Percentiles rank a stretch among this genome's conserved stretches.
phyloP scores from a whole-genome alignment of 2,113 vertebrate species.

The Triplophysa dalaica region DNA sequence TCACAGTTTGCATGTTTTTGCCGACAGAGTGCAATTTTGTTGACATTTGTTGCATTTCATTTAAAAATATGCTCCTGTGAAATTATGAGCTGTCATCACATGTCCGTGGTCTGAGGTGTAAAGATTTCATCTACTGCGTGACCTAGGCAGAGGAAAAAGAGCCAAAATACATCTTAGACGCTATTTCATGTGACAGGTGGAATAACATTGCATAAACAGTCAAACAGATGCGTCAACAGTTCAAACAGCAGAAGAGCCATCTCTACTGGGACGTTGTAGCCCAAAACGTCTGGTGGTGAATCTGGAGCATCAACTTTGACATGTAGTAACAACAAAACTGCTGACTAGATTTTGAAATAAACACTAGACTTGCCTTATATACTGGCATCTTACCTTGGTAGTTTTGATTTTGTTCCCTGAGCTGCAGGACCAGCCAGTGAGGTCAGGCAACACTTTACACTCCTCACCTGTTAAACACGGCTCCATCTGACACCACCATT shows the following conservation, averaged over 20 bases:
- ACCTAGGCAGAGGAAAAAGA: conserved; percentile 2
- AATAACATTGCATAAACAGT: not conserved
- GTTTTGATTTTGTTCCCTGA: conserved; percentile 97
- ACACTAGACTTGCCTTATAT: not conserved
- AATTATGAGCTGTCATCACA: conserved; percentile 18
- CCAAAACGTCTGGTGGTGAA: not conserved
- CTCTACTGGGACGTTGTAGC: not conserved
- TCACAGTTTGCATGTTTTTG: conserved; percentile 3
- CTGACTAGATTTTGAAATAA: not conserved
- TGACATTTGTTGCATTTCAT: conserved; percentile 30
- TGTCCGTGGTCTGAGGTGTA: not conserved
- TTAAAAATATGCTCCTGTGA: conserved; percentile 20
- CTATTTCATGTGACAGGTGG: not conserved
- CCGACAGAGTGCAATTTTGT: not conserved
- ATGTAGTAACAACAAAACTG: not conserved
- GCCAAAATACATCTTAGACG: not conserved
- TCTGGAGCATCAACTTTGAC: not conserved
- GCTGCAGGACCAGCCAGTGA: conserved; percentile 94
- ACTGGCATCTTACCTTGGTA: conserved; percentile 88
- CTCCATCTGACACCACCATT: conserved; percentile 96
- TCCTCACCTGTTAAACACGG: conserved; percentile 91
- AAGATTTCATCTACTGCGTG: conserved; percentile 20
- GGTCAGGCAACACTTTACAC: conserved; percentile 91
- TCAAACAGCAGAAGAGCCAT: conserved; percentile 3
- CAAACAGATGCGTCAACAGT: not conserved